Conservation (phyloP, 2,888 invertebrate species). For the Drosophila lacicola region DNA sequence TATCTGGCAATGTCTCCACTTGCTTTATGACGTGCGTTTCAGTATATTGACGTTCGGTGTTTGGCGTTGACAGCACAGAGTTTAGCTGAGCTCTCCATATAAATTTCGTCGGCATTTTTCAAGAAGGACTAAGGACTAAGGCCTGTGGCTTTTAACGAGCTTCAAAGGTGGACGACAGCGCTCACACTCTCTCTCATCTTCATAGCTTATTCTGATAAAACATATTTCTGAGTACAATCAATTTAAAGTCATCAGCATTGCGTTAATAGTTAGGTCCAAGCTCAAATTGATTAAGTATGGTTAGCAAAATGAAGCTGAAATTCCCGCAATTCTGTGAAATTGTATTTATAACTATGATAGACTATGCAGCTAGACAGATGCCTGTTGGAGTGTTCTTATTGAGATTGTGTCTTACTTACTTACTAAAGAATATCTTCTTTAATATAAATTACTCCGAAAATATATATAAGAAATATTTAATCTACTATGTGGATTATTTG, state of each 20-base stretch:
- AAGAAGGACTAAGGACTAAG: slow-evolving; percentile 11
- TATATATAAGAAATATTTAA: too few relatives aligned
- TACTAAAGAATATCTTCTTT: too few relatives aligned
- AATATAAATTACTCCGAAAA: too few relatives aligned
- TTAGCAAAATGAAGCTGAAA: background rate
- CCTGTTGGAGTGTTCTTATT: background rate
- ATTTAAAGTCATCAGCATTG: slow-evolving; percentile 25
- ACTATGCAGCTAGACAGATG: background rate
- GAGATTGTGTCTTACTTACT: background rate
- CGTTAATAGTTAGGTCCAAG: background rate
- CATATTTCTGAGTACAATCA: slow-evolving; percentile 24
- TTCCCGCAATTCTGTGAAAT: background rate
- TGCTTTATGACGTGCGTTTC: slow-evolving; percentile 56
- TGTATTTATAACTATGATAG: too few relatives aligned
- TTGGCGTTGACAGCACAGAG: slow-evolving; percentile 59
- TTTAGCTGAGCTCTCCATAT: slow-evolving; percentile 29
- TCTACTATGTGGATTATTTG: too few relatives aligned
- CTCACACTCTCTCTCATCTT: slow-evolving; percentile 23
- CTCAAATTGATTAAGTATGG: background rate
- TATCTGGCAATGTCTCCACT: slow-evolving; percentile 43
- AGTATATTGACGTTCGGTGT: slow-evolving; percentile 55
- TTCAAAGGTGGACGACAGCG: background rate
- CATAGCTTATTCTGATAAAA: slow-evolving; percentile 13
- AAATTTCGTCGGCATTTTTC: slow-evolving; percentile 18
- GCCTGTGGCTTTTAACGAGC: slow-evolving; percentile 9